Conservation (phyloP, 2,113 vertebrate species). For the Alouatta palliata region DNA sequence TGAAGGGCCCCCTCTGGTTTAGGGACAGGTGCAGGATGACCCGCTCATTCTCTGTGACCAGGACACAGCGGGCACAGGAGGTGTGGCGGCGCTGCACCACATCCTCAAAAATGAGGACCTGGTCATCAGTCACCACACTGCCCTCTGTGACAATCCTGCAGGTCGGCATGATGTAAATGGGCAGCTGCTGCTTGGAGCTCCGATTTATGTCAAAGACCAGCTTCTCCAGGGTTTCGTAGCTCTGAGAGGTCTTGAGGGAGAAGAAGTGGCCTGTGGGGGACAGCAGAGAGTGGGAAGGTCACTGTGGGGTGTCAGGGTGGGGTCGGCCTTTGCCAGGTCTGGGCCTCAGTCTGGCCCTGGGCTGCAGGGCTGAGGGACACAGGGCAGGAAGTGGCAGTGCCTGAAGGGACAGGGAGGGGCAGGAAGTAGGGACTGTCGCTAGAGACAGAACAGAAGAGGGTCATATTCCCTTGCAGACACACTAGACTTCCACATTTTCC, state of each 20-base stretch:
- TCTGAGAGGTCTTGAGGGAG: constrained; percentile 74
- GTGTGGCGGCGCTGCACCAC: background rate
- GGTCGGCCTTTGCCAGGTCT: background rate
- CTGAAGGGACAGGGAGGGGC: background rate
- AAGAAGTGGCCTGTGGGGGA: constrained; percentile 86
- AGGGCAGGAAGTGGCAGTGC: background rate
- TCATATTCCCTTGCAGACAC: background rate
- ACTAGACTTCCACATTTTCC: background rate
- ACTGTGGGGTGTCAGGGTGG: background rate
- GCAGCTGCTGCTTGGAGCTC: constrained; percentile 66
- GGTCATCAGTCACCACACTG: constrained; percentile 71
- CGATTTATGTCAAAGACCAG: constrained; percentile 78
- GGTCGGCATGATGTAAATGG: constrained; percentile 82
- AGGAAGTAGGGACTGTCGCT: background rate
- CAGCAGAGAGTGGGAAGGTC: background rate
- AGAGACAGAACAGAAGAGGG: background rate
- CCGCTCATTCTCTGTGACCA: constrained; percentile 40
- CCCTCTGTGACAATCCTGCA: constrained; percentile 75
- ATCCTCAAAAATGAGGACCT: constrained; percentile 78
- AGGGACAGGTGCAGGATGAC: constrained; percentile 77
- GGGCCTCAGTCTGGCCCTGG: background rate
- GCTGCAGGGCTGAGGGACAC: background rate
- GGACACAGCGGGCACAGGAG: constrained; percentile 80
- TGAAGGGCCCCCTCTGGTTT: constrained; percentile 79
- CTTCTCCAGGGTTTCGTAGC: constrained; percentile 80